Base-by-base conservation (phyloP, 1,140 invertebrate genomes). In the Myzus persicae region DNA sequence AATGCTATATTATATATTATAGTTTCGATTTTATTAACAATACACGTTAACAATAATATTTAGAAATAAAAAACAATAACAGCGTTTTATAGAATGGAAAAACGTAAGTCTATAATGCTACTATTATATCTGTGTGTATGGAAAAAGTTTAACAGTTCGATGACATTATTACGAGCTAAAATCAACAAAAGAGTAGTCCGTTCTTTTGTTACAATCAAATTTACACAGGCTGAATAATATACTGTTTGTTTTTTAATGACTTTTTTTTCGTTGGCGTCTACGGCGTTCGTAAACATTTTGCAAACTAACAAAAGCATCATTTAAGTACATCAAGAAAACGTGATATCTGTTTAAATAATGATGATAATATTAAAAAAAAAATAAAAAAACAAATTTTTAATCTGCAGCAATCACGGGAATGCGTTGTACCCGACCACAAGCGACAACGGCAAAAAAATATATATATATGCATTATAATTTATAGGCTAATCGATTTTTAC, bases 101-200 rank as follows among this genome's bases (percentile, higher is more conserved):
- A 76, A 76, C 7, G n/a, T 76, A 76, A 76, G 59, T 76, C n/a
- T 9, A 14, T 1, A 76, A 76, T 67, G 36, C 59, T n/a, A 18
- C 59, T 76, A 6, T 51, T 18, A n/a, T 76, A 5, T n/a, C 31
- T 76, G 5, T 31, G 0, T 67, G 26, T n/a, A 67, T n/a, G 14
- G 7, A 76, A 59, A n/a, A n/a, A 76, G 31, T 67, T 67, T 67
- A 31, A 31, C 26, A 67, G 59, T 76, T 76, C 59, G 31, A 76
- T 76, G 59, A 76, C n/a, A 76, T n/a, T 76, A 76, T 76, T 76
- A 76, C 59, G 59, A 76, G 31, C 59, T 76, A 76, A 76, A 76
- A 76, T 76, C 59, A 67, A 67, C 59, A 67, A 67, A 67, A 67
- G 59, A 67, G 59, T 67, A 67, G 31, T 67, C 31, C 11, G 59